These are phyloP conservation scores for Saccopteryx leptura DNA, from an alignment of 2,113 vertebrate genomes.

Conservation along the genomic window DNA sequence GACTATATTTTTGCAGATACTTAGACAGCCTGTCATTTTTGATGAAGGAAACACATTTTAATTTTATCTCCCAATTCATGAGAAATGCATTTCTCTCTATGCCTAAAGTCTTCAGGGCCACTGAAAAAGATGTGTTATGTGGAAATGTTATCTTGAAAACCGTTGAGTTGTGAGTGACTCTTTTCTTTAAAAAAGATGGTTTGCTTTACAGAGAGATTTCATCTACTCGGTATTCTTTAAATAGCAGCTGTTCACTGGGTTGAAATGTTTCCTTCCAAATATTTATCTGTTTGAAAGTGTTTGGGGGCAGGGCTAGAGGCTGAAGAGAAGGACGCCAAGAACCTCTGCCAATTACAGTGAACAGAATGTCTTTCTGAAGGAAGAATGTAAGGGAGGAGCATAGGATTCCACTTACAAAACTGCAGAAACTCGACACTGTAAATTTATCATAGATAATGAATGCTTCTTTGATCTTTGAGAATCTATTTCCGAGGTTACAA, in stretches of 20 bases:
- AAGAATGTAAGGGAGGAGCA: neutral
- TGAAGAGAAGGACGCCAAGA: neutral
- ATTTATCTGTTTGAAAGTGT: conserved; percentile 71
- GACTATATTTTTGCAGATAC: neutral
- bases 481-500: neutral
- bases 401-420: neutral
- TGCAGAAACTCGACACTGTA: neutral
- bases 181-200: neutral
- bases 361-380: conserved; percentile 41
- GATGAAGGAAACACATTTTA: conserved; percentile 42
- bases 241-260: conserved; percentile 41
- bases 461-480: neutral
- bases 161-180: neutral
- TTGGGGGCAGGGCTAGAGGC: neutral
- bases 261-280: conserved; percentile 72
- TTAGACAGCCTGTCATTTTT: neutral
- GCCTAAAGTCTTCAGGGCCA: neutral
- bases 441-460: neutral
- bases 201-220: neutral
- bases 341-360: neutral
- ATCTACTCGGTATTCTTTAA: conserved; percentile 26
- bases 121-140: neutral
- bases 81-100: neutral
- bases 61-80: neutral
- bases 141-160: conserved; percentile 39